phyloP scores from a whole-genome alignment of 2,888 invertebrate species.

The Argyresthia albistria region DNA sequence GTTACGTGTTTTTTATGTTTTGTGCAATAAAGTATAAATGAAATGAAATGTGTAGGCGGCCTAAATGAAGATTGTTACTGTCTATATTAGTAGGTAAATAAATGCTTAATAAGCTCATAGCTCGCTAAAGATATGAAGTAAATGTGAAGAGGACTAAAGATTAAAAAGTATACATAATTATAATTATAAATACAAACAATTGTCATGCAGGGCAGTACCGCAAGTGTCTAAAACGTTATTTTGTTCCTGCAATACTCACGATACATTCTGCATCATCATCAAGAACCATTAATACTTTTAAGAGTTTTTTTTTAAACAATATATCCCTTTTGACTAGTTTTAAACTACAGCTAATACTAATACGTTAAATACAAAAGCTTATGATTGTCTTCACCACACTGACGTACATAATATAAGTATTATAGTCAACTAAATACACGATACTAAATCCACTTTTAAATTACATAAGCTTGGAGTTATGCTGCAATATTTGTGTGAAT shows the following conservation, averaged over 20 bases:
- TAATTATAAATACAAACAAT: not conserved
- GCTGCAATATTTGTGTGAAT: too few species aligned
- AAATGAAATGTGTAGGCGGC: too few species aligned
- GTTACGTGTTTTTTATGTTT: too few species aligned
- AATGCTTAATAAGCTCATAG: not conserved
- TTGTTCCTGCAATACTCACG: too few species aligned
- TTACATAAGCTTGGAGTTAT: too few species aligned
- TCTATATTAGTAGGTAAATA: not conserved
- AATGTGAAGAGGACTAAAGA: too few species aligned
- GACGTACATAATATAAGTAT: not conserved
- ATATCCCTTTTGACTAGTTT: conserved; percentile 53
- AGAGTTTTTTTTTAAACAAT: conserved; percentile 3
- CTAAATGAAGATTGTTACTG: too few species aligned
- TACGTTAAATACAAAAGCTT: conserved; percentile 13
- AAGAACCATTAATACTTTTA: not conserved
- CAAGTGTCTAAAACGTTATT: too few species aligned
- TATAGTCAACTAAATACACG: too few species aligned
- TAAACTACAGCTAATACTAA: conserved; percentile 54
- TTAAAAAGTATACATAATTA: not conserved
- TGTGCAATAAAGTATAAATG: too few species aligned
- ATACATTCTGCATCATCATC: not conserved
- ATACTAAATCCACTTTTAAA: too few species aligned
- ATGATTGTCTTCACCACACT: conserved; percentile 9
- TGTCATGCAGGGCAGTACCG: too few species aligned
- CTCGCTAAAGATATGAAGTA: not conserved